phyloP scores from a whole-genome alignment of 2,888 invertebrate species.

The Pasiphila rectangulata region DNA sequence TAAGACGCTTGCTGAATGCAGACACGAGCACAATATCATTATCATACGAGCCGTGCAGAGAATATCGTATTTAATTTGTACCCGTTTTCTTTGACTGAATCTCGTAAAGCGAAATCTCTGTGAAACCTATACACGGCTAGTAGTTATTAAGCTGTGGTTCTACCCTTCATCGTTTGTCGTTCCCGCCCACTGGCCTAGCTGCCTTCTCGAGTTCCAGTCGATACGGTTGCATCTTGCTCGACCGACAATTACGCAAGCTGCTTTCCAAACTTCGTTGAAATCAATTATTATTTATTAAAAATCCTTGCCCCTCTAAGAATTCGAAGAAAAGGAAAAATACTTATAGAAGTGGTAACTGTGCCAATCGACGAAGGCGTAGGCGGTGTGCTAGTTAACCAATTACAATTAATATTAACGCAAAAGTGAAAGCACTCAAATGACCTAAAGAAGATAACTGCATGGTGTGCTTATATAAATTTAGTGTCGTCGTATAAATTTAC shows the following conservation, averaged over 20 bases:
- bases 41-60: not conserved
- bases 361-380: not conserved
- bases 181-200: constrained; percentile 8
- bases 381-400: constrained; percentile 9
- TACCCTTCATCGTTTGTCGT: not conserved
- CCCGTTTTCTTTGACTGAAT: not conserved
- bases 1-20: constrained; percentile 1
- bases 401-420: constrained; percentile 18
- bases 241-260: constrained; percentile 1
- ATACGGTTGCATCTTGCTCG: constrained; percentile 5
- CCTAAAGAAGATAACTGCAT: constrained; percentile 5
- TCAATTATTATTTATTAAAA: not conserved
- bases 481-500: constrained; percentile 16
- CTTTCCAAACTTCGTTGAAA: constrained; percentile 1
- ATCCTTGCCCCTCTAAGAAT: too few relatives aligned
- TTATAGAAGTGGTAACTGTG: not conserved
- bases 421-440: constrained; percentile 23
- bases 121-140: not conserved
- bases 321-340: not conserved
- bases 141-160: not conserved
- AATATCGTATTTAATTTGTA: not conserved
- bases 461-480: constrained; percentile 6
- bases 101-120: not conserved
- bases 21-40: constrained; percentile 1
- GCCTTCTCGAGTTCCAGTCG: constrained; percentile 10